Evolutionary conservation across 2,888 invertebrate genomes (phyloP).

Genomic region (Osmoderma eremita): DNA sequence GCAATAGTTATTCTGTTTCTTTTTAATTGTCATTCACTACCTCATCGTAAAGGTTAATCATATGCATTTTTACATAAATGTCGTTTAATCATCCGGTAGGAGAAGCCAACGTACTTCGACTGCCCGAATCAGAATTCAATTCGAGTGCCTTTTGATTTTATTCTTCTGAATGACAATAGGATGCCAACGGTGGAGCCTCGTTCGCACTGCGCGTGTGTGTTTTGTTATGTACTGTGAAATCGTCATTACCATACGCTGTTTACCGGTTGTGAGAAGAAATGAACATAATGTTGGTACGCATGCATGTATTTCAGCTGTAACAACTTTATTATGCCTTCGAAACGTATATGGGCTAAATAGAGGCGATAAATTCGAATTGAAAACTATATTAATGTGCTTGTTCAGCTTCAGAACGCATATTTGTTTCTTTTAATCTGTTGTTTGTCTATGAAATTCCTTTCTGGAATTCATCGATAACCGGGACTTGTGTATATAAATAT

Average conservation of each 20-base stretch:
- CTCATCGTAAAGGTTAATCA: slow-evolving; percentile 29
- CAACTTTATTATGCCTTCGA: slow-evolving; percentile 33
- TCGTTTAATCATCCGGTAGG: slow-evolving; percentile 41
- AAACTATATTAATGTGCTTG: too few species aligned
- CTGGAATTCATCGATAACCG: too few species aligned
- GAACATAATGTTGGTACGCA: slow-evolving; percentile 44
- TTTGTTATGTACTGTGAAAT: slow-evolving; percentile 47
- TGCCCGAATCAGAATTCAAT: slow-evolving; percentile 46
- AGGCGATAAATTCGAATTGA: too few species aligned
- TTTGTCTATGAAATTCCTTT: too few species aligned
- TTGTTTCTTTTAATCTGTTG: too few species aligned
- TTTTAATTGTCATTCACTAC: slow-evolving; percentile 30
- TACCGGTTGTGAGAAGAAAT: slow-evolving; percentile 43
- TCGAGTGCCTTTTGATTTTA: slow-evolving; percentile 48
- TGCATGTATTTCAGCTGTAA: slow-evolving; percentile 22
- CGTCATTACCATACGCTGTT: slow-evolving; percentile 48
- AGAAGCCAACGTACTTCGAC: slow-evolving; percentile 42
- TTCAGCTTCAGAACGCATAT: too few species aligned
- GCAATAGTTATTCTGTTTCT: background rate
- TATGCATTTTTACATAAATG: slow-evolving; percentile 38
- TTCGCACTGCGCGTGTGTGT: slow-evolving; percentile 47
- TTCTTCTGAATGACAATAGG: slow-evolving; percentile 51
- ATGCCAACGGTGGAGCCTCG: slow-evolving; percentile 13
- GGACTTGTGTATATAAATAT: too few species aligned
- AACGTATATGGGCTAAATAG: background rate